These are phyloP conservation scores for Holcopasites calliopsidis DNA, from an alignment of 1,140 invertebrate species.

Conservation along the genomic window DNA sequence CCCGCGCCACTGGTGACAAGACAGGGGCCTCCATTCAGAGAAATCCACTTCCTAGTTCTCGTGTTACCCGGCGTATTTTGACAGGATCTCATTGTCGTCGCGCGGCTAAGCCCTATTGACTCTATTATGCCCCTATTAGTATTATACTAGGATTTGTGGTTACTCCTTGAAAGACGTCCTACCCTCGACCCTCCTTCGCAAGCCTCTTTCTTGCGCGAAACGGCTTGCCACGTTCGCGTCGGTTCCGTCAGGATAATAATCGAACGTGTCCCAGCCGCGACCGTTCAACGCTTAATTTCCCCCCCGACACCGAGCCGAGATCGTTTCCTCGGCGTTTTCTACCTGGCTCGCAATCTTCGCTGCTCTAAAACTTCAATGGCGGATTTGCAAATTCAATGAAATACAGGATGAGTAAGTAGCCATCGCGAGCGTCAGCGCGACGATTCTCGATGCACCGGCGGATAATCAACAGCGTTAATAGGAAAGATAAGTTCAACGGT, in stretches of 20 bases:
- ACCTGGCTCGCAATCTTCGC: neutral
- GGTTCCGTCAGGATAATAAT: constrained; percentile 25
- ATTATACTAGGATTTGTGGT: constrained; percentile 79
- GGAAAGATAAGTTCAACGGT: neutral
- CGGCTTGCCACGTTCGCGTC: constrained; percentile 38
- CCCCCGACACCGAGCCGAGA: constrained; percentile 28
- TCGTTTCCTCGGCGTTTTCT: neutral
- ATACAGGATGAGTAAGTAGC: constrained; percentile 15
- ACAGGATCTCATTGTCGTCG: constrained; percentile 79
- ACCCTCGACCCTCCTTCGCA: constrained; percentile 41
- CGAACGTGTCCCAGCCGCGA: constrained; percentile 23
- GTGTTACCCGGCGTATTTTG: constrained; percentile 78
- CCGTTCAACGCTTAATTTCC: constrained; percentile 44
- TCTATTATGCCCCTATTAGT: constrained; percentile 80
- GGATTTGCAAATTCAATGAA: neutral
- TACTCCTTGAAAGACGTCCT: constrained; percentile 68
- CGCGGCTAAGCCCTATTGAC: constrained; percentile 77
- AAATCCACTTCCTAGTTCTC: constrained; percentile 79
- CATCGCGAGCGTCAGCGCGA: neutral
- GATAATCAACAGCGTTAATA: constrained; percentile 32
- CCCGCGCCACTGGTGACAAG: constrained; percentile 49
- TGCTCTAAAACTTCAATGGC: no score
- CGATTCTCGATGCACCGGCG: neutral
- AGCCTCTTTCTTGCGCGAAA: constrained; percentile 62
- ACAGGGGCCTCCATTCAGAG: constrained; percentile 72